phyloP scores from a whole-genome alignment of 2,113 vertebrate species.

The Eclectus roratus region DNA sequence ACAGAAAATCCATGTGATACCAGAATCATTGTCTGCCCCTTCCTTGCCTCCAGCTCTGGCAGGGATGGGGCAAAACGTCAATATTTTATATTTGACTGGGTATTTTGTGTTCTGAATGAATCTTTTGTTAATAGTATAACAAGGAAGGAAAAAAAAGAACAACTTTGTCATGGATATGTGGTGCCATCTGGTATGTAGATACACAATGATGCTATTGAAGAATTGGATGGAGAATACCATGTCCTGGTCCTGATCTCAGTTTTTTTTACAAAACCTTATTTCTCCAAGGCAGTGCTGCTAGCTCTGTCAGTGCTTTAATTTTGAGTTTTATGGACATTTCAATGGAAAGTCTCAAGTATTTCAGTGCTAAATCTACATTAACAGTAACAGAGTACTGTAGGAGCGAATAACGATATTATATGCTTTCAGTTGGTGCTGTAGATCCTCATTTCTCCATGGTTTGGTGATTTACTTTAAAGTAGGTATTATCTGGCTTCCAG shows the following conservation, averaged over 20 bases:
- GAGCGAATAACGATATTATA: neutral
- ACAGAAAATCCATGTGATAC: slow-evolving; percentile 5
- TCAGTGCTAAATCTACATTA: neutral
- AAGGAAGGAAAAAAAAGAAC: neutral
- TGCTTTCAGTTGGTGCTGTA: neutral
- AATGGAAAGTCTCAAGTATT: neutral
- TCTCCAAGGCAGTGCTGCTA: neutral
- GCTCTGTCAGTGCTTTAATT: neutral
- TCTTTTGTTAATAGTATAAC: neutral
- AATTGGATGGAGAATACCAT: neutral
- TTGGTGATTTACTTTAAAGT: neutral
- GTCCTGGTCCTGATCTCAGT: neutral
- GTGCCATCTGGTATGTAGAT: neutral
- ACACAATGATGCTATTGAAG: neutral
- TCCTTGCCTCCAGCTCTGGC: neutral
- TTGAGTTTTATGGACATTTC: neutral
- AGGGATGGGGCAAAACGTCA: neutral
- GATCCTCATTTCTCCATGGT: neutral
- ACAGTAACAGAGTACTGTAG: neutral
- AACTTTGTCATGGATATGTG: neutral
- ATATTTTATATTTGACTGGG: neutral
- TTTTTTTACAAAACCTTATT: neutral
- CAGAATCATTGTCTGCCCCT: neutral
- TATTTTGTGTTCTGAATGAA: neutral
- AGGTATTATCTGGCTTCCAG: neutral